Evolutionary conservation across 37 sponge, comb jelly and placozoan species (phyloP), one percentile per base, ranked within the genome.

Genomic region (Tethya wilhelma): DNA sequence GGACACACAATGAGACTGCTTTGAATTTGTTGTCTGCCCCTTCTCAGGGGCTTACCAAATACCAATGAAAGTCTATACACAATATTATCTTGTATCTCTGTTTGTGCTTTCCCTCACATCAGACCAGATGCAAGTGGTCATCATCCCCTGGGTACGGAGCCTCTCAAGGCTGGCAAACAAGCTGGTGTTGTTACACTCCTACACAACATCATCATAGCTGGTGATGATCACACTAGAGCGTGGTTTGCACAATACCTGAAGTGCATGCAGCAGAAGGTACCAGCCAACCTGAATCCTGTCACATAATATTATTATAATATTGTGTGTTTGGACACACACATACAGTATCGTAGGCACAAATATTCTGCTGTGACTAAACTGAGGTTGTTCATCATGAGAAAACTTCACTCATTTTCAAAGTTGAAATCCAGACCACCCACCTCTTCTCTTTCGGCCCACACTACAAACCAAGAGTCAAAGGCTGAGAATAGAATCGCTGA

Each of bases 231-330:
- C 34, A 87, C 45, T 28, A 86, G 57, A 41, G 44, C 41, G 17
- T 91, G 88, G 88, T 91, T 91, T 59, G 49, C 84, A 0, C 87
- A 91, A 65, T 91, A 91, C 80, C 77, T 91, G 34, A 91, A 87
- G 73, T 65, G 83, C 19, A 84, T 79, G 79, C 92, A 87, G 32
- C 92, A 91, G 59, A 91, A 91, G 79, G 92, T 91, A 56, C 1
- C n/a, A n/a, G n/a, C n/a, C n/a, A n/a, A n/a, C n/a, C n/a, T n/a
- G n/a, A n/a, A n/a, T n/a, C n/a, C n/a, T n/a, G n/a, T n/a, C n/a
- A n/a, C n/a, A n/a, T n/a, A n/a, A n/a, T n/a, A 19, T 49, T 49
- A 49, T 49, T 49, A 19, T 49, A 14, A 49, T 49, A 49, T 19
- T 14, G 9, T 19, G 14, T 49, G 14, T 14, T 19, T 49, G 9